Evolutionary conservation across 53 echinoderm and acorn worm genomes (phyloP).

Genomic region (Apostichopus leukothele): DNA sequence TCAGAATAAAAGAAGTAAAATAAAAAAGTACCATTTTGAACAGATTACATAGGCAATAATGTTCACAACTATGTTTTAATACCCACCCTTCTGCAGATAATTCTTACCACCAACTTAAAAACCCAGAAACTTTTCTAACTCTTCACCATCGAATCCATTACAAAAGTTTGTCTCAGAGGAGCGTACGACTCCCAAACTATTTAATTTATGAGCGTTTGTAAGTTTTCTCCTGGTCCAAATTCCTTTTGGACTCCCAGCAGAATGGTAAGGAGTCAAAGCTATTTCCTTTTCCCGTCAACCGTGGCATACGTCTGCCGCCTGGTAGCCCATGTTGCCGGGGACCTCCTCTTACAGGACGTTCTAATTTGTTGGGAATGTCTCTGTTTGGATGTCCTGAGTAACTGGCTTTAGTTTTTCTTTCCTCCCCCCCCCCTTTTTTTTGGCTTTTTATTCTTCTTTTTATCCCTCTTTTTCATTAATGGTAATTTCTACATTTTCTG

Average conservation of each 20-base stretch:
- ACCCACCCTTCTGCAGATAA: background rate
- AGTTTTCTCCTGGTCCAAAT: constrained; percentile 12
- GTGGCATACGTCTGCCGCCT: constrained; percentile 30
- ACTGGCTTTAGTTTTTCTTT: no score
- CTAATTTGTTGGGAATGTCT: background rate
- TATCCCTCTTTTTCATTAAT: no score
- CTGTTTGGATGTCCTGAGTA: background rate
- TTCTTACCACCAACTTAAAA: background rate
- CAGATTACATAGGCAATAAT: background rate
- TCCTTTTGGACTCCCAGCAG: constrained; percentile 18
- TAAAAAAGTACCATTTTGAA: background rate
- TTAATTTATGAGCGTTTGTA: constrained; percentile 10
- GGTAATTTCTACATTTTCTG: no score
- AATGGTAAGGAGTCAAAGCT: constrained; percentile 31
- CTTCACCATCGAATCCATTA: background rate
- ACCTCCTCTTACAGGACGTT: constrained; percentile 17
- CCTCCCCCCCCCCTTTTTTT: no score
- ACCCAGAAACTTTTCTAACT: background rate
- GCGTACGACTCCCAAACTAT: background rate
- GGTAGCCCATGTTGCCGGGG: constrained; percentile 4
- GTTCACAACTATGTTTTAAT: background rate
- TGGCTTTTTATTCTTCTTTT: no score
- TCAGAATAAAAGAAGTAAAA: no score
- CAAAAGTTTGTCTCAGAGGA: background rate
- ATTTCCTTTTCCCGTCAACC: constrained; percentile 36